These are phyloP conservation scores for Cryptoprocta ferox DNA, from an alignment of 2,797 vertebrate species.

Conservation along the genomic window DNA sequence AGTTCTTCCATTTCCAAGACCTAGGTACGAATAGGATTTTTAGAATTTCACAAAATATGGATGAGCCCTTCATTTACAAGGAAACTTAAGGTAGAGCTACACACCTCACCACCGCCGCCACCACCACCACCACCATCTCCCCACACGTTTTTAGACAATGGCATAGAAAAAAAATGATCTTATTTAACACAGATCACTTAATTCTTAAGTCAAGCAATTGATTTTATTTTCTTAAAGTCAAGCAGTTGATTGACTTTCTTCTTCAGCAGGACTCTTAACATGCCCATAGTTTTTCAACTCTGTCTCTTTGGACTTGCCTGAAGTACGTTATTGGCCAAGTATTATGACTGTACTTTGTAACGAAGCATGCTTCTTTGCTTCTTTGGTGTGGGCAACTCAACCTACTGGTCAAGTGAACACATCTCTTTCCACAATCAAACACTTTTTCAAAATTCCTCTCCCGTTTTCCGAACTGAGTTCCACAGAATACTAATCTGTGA, in stretches of 20 bases:
- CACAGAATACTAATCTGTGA: background rate
- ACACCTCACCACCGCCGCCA: background rate
- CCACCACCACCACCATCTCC: background rate
- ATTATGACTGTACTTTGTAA: background rate
- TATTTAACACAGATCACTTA: background rate
- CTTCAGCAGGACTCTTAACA: background rate
- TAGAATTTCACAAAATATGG: slow-evolving; percentile 24
- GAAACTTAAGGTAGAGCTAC: background rate
- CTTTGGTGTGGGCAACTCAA: background rate
- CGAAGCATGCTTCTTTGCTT: background rate
- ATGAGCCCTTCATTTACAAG: background rate
- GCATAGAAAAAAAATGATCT: background rate
- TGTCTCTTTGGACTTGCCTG: background rate
- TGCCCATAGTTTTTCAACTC: background rate
- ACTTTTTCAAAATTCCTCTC: background rate
- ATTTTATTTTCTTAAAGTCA: background rate
- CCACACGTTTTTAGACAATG: background rate
- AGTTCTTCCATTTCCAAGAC: background rate
- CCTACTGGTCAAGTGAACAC: background rate
- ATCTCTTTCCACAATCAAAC: background rate
- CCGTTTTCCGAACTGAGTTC: background rate
- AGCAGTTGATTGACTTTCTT: background rate
- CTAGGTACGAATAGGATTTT: background rate
- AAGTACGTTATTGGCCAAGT: background rate
- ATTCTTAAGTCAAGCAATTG: background rate